phyloP scores from a whole-genome alignment of 2,797 vertebrate genomes.

The Brachyalestes nurse region DNA sequence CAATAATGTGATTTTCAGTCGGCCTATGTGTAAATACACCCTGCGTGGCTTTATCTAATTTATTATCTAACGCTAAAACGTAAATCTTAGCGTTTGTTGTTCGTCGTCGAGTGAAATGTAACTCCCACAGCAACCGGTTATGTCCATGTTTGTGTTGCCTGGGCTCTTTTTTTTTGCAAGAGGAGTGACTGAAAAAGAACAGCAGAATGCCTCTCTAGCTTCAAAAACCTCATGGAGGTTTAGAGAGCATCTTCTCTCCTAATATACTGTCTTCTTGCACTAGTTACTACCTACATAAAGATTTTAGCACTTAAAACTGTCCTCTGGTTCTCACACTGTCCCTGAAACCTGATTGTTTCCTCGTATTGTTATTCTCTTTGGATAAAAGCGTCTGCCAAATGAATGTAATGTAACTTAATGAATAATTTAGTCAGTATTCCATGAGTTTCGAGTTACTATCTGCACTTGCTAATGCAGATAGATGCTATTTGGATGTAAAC shows the following conservation, averaged over 20 bases:
- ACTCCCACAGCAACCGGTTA: neutral
- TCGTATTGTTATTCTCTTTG: no score
- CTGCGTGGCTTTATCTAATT: neutral
- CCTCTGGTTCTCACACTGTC: no score
- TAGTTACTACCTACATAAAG: no score
- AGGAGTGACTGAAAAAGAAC: no score
- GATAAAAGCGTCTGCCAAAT: no score
- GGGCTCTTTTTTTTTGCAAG: neutral
- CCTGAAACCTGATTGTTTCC: no score
- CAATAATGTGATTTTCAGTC: neutral
- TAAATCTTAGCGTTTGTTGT: neutral
- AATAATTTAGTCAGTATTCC: conserved; percentile 1
- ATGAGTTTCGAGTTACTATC: neutral
- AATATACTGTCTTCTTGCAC: no score
- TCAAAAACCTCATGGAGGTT: no score
- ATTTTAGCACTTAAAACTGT: no score
- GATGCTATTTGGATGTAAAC: neutral
- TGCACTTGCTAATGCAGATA: neutral
- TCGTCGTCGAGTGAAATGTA: neutral
- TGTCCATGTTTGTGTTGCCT: neutral
- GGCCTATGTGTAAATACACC: neutral
- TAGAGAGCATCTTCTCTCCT: no score
- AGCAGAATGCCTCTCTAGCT: no score
- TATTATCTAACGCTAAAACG: neutral
- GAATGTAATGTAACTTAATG: no score